These are phyloP conservation scores for Arnoldichthys spilopterus DNA, from an alignment of 2,797 vertebrate species.

Conservation along the genomic window DNA sequence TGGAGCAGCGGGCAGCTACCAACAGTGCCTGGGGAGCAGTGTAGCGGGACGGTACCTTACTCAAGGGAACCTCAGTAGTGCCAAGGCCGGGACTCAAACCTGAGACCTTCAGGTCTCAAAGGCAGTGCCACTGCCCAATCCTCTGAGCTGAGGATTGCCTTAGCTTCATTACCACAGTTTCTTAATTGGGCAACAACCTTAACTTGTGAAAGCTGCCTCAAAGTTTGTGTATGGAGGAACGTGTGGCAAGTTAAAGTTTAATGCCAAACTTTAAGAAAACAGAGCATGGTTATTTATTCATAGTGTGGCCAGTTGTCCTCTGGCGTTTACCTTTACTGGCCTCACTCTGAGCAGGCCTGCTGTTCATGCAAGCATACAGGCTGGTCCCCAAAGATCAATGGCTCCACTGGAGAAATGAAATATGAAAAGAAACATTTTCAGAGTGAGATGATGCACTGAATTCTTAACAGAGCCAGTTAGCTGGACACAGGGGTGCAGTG, in stretches of 20 bases:
- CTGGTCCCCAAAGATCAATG: conserved; percentile 35
- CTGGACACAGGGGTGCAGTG: background rate
- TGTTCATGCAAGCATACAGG: conserved; percentile 8
- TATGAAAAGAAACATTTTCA: conserved; percentile 45
- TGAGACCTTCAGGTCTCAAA: too few relatives aligned
- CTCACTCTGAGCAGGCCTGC: conserved; percentile 15
- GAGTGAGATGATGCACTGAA: conserved; percentile 29
- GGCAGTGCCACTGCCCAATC: too few relatives aligned
- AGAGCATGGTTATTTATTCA: conserved; percentile 55
- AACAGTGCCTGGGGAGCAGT: too few relatives aligned
- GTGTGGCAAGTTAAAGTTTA: conserved; percentile 50
- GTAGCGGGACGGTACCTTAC: too few relatives aligned
- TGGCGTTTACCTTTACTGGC: conserved; percentile 26
- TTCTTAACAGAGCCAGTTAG: conserved; percentile 19
- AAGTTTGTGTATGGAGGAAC: conserved; percentile 3
- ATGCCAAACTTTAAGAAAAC: conserved; percentile 52
- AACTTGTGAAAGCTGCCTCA: conserved; percentile 21
- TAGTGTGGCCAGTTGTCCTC: conserved; percentile 40
- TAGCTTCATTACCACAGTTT: too few relatives aligned
- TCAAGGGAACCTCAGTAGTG: too few relatives aligned
- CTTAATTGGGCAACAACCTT: background rate
- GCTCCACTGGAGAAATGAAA: conserved; percentile 21
- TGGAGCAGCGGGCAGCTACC: too few relatives aligned
- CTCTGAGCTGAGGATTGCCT: too few relatives aligned
- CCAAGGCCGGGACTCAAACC: too few relatives aligned